Percentiles rank a stretch among this genome's conserved stretches.
Conservation (phyloP, 2,888 invertebrate species). For the Drosophila sordidula region DNA sequence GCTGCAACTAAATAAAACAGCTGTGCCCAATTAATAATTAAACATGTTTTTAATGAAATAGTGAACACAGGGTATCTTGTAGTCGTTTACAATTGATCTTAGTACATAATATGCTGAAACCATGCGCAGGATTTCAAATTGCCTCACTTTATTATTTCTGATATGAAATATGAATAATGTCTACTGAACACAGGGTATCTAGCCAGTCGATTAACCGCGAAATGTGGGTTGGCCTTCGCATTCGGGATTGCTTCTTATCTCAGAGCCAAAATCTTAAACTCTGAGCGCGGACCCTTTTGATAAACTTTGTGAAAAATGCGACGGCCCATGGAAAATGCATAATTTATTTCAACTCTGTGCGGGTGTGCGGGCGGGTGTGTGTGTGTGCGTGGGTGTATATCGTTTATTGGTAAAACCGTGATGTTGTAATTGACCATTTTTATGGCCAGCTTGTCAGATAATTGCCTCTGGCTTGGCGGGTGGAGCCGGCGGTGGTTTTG, state of each 20-base stretch:
- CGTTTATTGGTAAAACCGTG: slow-evolving; percentile 48
- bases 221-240: slow-evolving; percentile 2
- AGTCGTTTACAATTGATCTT: no score
- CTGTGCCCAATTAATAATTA: no score
- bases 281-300: slow-evolving; percentile 14
- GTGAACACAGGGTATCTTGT: background rate
- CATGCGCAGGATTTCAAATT: no score
- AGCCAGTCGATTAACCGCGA: background rate
- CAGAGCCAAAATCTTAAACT: slow-evolving; percentile 29
- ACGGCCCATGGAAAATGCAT: slow-evolving; percentile 46
- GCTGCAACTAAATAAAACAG: no score
- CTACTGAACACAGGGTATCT: slow-evolving; percentile 6
- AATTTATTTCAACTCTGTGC: slow-evolving; percentile 38
- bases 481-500: background rate
- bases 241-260: slow-evolving; percentile 37
- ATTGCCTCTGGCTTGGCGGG: slow-evolving; percentile 39
- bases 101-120: no score
- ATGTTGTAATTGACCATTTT: slow-evolving; percentile 70
- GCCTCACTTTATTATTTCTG: no score
- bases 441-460: slow-evolving; percentile 68
- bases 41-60: no score
- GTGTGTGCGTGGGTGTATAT: slow-evolving; percentile 9
- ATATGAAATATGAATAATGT: background rate
- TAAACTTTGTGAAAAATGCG: slow-evolving; percentile 50
- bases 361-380: slow-evolving; percentile 5